Percentiles rank a stretch among this genome's conserved stretches.
Conservation (phyloP, 2,797 vertebrate species). For the Onychomys leucogaster region DNA sequence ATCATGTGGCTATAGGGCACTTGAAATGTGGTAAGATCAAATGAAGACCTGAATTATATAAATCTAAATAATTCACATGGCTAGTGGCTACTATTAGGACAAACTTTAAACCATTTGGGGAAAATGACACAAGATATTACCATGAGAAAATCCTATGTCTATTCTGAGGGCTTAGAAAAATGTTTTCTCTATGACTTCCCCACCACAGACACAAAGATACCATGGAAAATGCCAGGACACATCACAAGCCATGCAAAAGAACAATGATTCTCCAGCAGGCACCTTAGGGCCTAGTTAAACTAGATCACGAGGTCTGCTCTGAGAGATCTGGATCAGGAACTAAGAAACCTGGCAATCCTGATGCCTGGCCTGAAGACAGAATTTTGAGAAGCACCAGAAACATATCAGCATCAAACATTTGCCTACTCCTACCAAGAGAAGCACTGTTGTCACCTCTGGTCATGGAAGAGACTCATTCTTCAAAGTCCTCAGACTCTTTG, state of each 20-base stretch:
- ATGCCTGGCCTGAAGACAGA: neutral
- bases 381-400: neutral
- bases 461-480: neutral
- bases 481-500: neutral
- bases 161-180: constrained; percentile 6
- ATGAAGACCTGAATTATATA: neutral
- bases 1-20: neutral
- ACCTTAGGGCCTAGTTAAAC: neutral
- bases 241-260: neutral
- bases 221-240: neutral
- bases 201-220: neutral
- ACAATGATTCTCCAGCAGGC: neutral
- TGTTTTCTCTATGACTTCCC: neutral
- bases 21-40: neutral
- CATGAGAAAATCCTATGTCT: neutral
- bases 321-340: neutral
- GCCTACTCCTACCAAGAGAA: neutral
- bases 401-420: neutral
- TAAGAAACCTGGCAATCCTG: neutral
- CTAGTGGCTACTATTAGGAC: neutral
- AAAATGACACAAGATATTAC: neutral
- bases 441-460: neutral
- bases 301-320: neutral
- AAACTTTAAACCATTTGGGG: neutral
- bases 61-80: neutral